Evolutionary conservation across 1,140 invertebrate genomes (phyloP).

Genomic region (Papilio machaon): DNA sequence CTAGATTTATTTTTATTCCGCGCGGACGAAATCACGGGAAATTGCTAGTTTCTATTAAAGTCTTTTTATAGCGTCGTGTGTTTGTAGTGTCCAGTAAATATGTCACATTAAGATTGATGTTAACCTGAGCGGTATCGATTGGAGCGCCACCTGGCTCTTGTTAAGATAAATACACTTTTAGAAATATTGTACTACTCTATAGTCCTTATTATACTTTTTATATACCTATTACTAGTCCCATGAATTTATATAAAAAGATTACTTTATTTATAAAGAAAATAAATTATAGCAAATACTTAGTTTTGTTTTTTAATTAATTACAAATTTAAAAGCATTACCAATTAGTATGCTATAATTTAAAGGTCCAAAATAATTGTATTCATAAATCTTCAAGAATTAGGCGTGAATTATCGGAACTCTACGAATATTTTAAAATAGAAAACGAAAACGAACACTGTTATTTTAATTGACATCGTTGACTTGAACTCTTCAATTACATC

Average conservation of each 20-base stretch:
- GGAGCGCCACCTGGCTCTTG: neutral
- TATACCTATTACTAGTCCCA: neutral
- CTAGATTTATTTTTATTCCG: too few species aligned
- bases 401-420: neutral
- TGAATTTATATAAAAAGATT: too few species aligned
- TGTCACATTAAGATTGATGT: slow-evolving; percentile 21
- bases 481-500: too few species aligned
- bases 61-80: slow-evolving; percentile 7
- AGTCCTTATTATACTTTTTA: neutral
- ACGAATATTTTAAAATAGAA: neutral
- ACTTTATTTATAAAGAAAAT: too few species aligned
- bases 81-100: slow-evolving; percentile 1
- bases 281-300: neutral
- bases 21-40: too few species aligned
- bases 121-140: slow-evolving; percentile 4
- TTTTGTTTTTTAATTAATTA: too few species aligned
- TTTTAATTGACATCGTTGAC: neutral
- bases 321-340: too few species aligned
- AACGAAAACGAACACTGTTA: neutral
- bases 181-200: neutral
- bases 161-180: neutral
- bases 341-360: too few species aligned
- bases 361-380: too few species aligned
- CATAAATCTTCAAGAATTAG: neutral
- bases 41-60: too few species aligned